A percentile compares a stretch with the other conserved stretches of the same genome.
Evolutionary conservation across 37 sponge, comb jelly and placozoan genomes (phyloP).

Genomic region (Oopsacas minuta): DNA sequence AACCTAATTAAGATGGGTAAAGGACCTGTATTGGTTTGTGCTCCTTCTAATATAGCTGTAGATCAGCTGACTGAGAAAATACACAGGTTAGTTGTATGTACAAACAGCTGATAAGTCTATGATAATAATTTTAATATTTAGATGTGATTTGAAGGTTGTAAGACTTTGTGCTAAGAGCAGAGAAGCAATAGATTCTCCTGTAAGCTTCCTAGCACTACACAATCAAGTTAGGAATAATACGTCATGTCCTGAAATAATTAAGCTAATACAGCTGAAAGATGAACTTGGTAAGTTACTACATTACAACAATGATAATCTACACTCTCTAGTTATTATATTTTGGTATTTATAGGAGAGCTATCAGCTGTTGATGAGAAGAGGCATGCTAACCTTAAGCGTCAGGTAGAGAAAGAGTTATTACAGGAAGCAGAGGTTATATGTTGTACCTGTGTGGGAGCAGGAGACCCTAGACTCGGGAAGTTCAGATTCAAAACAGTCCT

Average conservation of each 20-base stretch:
- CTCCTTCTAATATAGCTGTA: conserved; percentile 95
- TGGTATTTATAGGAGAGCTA: conserved; percentile 36
- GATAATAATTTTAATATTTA: neutral
- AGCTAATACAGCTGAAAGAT: conserved; percentile 83
- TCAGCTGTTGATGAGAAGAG: conserved; percentile 84
- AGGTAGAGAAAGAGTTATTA: conserved; percentile 74
- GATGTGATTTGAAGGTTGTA: conserved; percentile 54
- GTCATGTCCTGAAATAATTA: conserved; percentile 62
- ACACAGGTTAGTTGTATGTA: conserved; percentile 48
- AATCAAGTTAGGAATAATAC: conserved; percentile 57
- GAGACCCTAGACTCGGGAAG: conserved; percentile 71
- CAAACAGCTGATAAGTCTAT: conserved; percentile 11
- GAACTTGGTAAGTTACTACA: conserved; percentile 39
- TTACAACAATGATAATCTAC: neutral
- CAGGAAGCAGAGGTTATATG: conserved; percentile 95
- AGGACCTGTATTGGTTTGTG: conserved; percentile 81
- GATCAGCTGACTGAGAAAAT: conserved; percentile 99
- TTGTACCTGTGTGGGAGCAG: conserved; percentile 95
- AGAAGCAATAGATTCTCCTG: conserved; percentile 89
- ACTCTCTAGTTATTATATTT: neutral
- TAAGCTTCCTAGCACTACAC: conserved; percentile 83
- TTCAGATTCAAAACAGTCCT: conserved; percentile 82
- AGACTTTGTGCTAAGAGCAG: conserved; percentile 89
- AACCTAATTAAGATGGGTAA: conserved; percentile 65
- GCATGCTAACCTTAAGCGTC: conserved; percentile 56